Base-by-base conservation (phyloP, 1,140 invertebrate species). In the Saxidomus purpurata region DNA sequence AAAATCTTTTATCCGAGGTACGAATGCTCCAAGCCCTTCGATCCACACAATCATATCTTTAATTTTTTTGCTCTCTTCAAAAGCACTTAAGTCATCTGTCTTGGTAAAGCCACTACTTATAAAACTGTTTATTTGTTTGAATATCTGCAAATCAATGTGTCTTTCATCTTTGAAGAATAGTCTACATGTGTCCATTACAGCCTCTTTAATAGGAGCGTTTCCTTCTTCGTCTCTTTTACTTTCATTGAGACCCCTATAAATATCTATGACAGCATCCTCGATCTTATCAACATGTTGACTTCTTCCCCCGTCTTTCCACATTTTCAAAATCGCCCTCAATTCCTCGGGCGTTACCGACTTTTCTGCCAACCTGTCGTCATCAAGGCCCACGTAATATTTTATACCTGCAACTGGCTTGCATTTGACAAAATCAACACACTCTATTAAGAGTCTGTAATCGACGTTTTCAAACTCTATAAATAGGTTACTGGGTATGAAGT, bases 231-330 rank as follows among this genome's bases (percentile, higher is more conserved):
- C 76, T 17, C 49, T 36, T 36, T 6, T 31, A 36, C 49, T 49
- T 31, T 52, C 47, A 55, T 79, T 79, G 1, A 79, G 34, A 31
- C 76, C 76, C n/a, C 76, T 79, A 6, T 52, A 25, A 9, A 79
- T 3, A 31, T 79, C 76, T 15, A 79, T 38, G 4, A 79, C 6
- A 19, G 76, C 76, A 22, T 79, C 76, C 15, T 55, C 76, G 13
- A 55, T 3, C 47, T 36, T 49, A 1, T 79, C 25, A 36, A 79
- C 22, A 79, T 59, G 49, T 55, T 55, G 11, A 2, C 28, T 79
- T 55, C 76, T 52, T 2, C 76, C 76, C 15, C 76, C 76, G 31
- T 79, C 76, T 9, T 17, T 31, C 1, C 8, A 9, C 25, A 52
- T 79, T 4, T 52, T n/a, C 49, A 79, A n/a, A 49, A 79, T 17